Percentiles rank a stretch among this genome's conserved stretches.
Conservation (phyloP, 1,140 invertebrate species). For the Piezodorus guildinii region DNA sequence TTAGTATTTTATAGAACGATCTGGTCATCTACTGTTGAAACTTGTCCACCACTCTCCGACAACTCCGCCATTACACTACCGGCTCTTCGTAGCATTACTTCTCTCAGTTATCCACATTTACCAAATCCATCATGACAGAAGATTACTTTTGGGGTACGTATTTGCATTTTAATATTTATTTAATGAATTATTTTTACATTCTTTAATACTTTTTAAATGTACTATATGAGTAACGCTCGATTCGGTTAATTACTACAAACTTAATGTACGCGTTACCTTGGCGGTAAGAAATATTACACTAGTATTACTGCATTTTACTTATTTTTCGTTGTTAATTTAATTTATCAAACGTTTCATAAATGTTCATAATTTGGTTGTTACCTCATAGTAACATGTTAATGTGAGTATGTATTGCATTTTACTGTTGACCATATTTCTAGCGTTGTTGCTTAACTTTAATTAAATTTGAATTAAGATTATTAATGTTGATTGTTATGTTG, state of each 20-base stretch:
- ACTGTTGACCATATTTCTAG: too few relatives aligned
- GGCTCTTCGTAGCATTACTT: not conserved
- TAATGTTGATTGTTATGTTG: too few relatives aligned
- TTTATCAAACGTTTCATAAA: too few relatives aligned
- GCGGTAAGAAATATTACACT: not conserved
- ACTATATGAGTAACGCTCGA: not conserved
- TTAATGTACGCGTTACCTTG: not conserved
- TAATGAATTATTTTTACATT: not conserved
- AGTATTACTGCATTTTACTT: not conserved
- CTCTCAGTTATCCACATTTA: slow-evolving; percentile 2
- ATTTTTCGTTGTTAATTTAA: too few relatives aligned
- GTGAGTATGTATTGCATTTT: too few relatives aligned
- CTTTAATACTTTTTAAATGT: not conserved
- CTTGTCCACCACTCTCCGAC: not conserved
- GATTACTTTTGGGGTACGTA: slow-evolving; percentile 32
- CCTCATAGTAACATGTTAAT: too few relatives aligned
- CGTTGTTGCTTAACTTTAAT: too few relatives aligned
- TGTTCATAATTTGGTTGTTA: too few relatives aligned
- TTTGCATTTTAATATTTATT: not conserved
- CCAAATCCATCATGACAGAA: slow-evolving; percentile 29
- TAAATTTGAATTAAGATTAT: too few relatives aligned
- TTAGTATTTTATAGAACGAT: too few relatives aligned
- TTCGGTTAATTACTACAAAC: too few relatives aligned
- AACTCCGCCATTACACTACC: not conserved
- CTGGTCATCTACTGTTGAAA: too few relatives aligned